These are phyloP conservation scores for Chelidonichthys spinosus DNA, from an alignment of 2,797 vertebrate species.

Conservation along the genomic window DNA sequence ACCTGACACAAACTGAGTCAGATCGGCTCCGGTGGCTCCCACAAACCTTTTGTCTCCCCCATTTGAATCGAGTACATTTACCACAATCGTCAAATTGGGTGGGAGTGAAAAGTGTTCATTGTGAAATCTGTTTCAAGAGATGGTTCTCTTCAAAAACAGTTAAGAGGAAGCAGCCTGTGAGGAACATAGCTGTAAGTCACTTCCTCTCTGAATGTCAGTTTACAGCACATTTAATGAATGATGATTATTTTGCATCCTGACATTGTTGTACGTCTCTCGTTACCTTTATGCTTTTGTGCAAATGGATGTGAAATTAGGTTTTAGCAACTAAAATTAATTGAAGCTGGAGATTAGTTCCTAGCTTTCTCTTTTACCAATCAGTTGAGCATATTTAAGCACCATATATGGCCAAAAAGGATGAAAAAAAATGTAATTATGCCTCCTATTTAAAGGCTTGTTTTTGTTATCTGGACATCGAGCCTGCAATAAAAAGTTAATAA, in stretches of 20 bases:
- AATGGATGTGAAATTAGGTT: background rate
- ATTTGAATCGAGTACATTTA: conserved; percentile 31
- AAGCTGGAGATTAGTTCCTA: background rate
- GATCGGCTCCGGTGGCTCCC: conserved; percentile 16
- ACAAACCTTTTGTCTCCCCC: conserved; percentile 40
- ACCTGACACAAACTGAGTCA: conserved; percentile 73
- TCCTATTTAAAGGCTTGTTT: no score
- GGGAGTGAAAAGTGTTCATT: conserved; percentile 38
- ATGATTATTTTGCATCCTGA: background rate
- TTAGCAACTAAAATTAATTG: background rate
- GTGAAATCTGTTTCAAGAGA: conserved; percentile 54
- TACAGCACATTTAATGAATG: background rate
- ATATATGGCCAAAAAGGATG: no score
- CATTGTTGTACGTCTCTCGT: background rate
- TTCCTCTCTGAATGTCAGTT: conserved; percentile 54
- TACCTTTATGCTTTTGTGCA: background rate
- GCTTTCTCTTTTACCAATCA: no score
- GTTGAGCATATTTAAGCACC: no score
- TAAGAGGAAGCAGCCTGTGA: conserved; percentile 54
- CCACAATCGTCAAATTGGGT: conserved; percentile 51
- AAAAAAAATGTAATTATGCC: no score
- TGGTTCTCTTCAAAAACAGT: conserved; percentile 31
- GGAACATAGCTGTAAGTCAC: conserved; percentile 28
- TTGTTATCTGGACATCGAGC: no score
- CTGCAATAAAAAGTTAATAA: no score